Evolutionary conservation across 2,797 vertebrate species (phyloP).

Genomic region (Oreortyx pictus): DNA sequence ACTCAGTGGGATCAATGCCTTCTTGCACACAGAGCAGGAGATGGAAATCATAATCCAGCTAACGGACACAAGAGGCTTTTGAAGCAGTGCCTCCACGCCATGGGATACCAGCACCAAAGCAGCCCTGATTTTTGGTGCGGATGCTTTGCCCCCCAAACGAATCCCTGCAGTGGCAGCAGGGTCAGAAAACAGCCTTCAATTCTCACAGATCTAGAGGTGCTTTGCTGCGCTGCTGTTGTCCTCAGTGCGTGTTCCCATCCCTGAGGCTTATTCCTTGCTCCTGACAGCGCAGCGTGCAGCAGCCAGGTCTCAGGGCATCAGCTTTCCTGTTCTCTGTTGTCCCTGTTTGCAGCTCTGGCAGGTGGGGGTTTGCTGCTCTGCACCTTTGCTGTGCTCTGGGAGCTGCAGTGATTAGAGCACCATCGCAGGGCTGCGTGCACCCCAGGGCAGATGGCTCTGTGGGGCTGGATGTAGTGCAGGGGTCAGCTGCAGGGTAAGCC

Average conservation of each 20-base stretch:
- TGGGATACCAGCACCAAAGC: slow-evolving; percentile 25
- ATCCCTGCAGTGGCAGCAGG: neutral
- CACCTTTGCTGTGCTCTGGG: neutral
- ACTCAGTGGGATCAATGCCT: slow-evolving; percentile 51
- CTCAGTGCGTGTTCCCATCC: neutral
- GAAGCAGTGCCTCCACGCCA: neutral
- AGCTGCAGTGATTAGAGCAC: slow-evolving; percentile 27
- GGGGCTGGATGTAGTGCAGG: neutral
- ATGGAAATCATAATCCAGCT: slow-evolving; percentile 54
- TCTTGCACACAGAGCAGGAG: slow-evolving; percentile 9
- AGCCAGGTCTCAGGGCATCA: neutral
- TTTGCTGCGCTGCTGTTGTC: neutral
- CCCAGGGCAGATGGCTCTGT: slow-evolving; percentile 46
- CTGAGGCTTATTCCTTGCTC: neutral
- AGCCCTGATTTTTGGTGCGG: neutral
- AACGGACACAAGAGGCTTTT: slow-evolving; percentile 43
- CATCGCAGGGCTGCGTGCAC: neutral
- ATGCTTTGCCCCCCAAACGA: neutral
- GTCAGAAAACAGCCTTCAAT: neutral
- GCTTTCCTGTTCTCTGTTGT: neutral
- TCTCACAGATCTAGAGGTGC: neutral
- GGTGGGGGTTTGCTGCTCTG: slow-evolving; percentile 27
- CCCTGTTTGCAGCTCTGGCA: neutral
- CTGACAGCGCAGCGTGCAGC: neutral
- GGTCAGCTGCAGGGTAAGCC: slow-evolving; percentile 44